A percentile compares a stretch with the other conserved stretches of the same genome.
These are phyloP conservation scores for Diploscapter pachys DNA, from an alignment of 1,140 invertebrate species.

Conservation along the genomic window DNA sequence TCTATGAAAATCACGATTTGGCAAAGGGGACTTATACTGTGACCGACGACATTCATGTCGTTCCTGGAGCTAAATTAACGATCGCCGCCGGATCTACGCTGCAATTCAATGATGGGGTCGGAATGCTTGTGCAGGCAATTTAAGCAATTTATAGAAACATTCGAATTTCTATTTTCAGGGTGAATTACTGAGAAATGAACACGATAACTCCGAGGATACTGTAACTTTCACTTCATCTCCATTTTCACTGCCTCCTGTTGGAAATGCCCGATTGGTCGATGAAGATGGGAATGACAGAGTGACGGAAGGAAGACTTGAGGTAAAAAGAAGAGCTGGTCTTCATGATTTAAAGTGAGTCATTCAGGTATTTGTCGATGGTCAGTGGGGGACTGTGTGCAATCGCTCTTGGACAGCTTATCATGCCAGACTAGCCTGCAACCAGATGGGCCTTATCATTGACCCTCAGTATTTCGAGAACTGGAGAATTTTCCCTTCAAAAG, in stretches of 20 bases:
- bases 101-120: conserved; percentile 77
- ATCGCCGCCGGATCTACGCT: conserved; percentile 81
- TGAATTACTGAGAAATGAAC: conserved; percentile 54
- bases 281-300: conserved; percentile 51
- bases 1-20: conserved; percentile 83
- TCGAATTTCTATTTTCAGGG: conserved; percentile 36
- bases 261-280: conserved; percentile 53
- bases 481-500: conserved; percentile 37
- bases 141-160: conserved; percentile 47
- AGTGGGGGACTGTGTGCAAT: conserved; percentile 94
- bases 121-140: conserved; percentile 74
- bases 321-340: not conserved
- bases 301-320: conserved; percentile 64
- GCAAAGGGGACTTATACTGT: conserved; percentile 81
- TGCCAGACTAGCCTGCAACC: conserved; percentile 88
- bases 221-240: conserved; percentile 48
- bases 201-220: conserved; percentile 38
- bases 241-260: conserved; percentile 40
- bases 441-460: conserved; percentile 85
- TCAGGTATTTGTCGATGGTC: conserved; percentile 69
- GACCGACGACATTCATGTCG: conserved; percentile 79
- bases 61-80: conserved; percentile 76
- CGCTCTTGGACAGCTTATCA: conserved; percentile 89
- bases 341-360: conserved; percentile 1
- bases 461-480: conserved; percentile 80